Percentiles rank a stretch among this genome's conserved stretches.
phyloP scores from a whole-genome alignment of 2,888 invertebrate species.

The Corbicula japonica region DNA sequence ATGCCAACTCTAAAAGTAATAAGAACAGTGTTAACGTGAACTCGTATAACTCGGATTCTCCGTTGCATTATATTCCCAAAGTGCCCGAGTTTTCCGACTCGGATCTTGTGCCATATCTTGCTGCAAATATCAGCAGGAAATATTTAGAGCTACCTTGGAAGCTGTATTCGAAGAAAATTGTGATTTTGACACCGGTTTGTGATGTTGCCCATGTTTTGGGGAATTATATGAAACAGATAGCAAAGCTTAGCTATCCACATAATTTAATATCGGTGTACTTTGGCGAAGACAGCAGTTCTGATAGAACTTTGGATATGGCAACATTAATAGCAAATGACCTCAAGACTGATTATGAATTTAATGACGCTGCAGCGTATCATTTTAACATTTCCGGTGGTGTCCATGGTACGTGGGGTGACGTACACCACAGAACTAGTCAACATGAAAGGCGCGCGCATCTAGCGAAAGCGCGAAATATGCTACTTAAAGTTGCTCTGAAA shows the following conservation, averaged over 20 bases:
- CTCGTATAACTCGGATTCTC: constrained; percentile 11
- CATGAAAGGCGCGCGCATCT: constrained; percentile 77
- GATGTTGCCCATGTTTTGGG: constrained; percentile 74
- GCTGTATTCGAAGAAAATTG: constrained; percentile 66
- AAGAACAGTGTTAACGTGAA: not conserved
- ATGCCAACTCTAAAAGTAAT: not conserved
- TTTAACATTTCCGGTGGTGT: constrained; percentile 73
- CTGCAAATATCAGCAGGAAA: constrained; percentile 55
- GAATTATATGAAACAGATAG: constrained; percentile 73
- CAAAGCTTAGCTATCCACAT: constrained; percentile 80
- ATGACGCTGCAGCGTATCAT: constrained; percentile 72
- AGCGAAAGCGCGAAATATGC: constrained; percentile 79
- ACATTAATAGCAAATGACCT: constrained; percentile 68
- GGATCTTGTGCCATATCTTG: constrained; percentile 70
- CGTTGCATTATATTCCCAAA: constrained; percentile 66
- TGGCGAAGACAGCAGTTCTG: constrained; percentile 83
- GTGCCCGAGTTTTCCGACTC: constrained; percentile 72
- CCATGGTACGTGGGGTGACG: constrained; percentile 70
- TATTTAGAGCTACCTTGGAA: constrained; percentile 58
- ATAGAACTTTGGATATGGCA: constrained; percentile 75
- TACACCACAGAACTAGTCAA: constrained; percentile 76
- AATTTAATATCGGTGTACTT: constrained; percentile 79
- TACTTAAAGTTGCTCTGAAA: constrained; percentile 72
- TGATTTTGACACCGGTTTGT: constrained; percentile 82
- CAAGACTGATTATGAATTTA: constrained; percentile 68